Evolutionary conservation across 2,888 invertebrate genomes (phyloP), one percentile per base, ranked within the genome.

Genomic region (Lithophane ornitopus): DNA sequence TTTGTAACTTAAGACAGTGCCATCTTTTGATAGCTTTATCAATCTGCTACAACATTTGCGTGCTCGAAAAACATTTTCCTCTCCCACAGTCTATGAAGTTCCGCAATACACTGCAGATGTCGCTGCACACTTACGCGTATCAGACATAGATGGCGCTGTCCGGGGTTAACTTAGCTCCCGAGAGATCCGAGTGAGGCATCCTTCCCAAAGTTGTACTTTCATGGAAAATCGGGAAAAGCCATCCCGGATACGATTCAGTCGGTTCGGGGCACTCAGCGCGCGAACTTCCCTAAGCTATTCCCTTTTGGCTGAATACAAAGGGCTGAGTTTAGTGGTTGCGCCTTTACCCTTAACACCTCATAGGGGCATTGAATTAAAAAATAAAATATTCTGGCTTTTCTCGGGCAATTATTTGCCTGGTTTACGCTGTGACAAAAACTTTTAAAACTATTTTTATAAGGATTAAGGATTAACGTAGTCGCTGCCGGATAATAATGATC

Each of bases 201-300:
- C 86, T 88, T 86, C 85, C 85, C 75, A 80, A 81, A 85, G 84
- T 85, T 85, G 79, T 81, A 71, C 76, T 91, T 91, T 89, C 88
- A 87, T 89, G 88, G 91, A 93, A 93, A 92, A 92, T 93, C 90
- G 92, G 93, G 94, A 92, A 95, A 94, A 94, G 91, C 91, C 90
- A 91, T 92, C 94, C 94, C 92, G 94, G 94, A 92, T 91, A 90
- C 90, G 84, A 91, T 91, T 94, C 95, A 96, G 96, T 96, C 93
- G 95, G 91, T 92, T 93, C 93, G 94, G 94, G 93, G 92, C 93
- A 86, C 90, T 92, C 94, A 90, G 81, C 89, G 94, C 86, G 94
- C 87, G 91, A 91, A 92, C 94, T 94, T 89, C 93, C 87, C 81
- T 86, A 74, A 81, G 75, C 68, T 72, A 77, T 71, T 82, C 80